Evolutionary conservation across 1,140 invertebrate species (phyloP), one percentile per base, ranked within the genome.

Genomic region (Potamilus streckersoni): DNA sequence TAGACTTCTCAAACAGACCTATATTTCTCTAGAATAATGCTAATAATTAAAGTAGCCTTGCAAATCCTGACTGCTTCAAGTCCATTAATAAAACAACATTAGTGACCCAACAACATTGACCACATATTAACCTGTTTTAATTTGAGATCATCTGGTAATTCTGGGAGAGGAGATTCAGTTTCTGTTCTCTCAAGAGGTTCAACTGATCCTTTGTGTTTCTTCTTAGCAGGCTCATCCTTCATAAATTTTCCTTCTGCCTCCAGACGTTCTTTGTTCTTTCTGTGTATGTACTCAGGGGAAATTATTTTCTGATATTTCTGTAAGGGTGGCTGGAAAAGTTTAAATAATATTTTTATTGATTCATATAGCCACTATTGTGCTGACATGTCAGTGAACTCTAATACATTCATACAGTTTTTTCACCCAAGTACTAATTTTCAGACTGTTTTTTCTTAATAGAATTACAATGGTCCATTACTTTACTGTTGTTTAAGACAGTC

Each of bases 261-360:
- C 23, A 88, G 57, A 60, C 77, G 74, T 69, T 87, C 81, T 23
- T 74, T 74, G 68, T 85, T 83, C 63, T 79, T 81, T 31, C 76
- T 78, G 23, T 89, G 86, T 27, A 89, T 88, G 62, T 84, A 87
- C 49, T 83, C 81, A n/a, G 88, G 87, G 31, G 82, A 76, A 66
- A 88, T 88, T 66, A 76, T 69, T 19, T 83, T 79, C 71, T 89
- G 88, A 71, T 87, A 85, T 74, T 84, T 85, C 63, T 88, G 83
- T 55, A 89, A 75, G 71, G 84, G 83, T 23, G 88, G 87, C 88
- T 89, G 79, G 69, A 81, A 82, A 66, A 27, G 16, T 23, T 23
- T 27, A 17, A 71, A 66, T 56, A 31, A 64, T 8, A 56, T 16
- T 55, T 16, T 49, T 75, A 63, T 38, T 49, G 19, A 1, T 19